Percentiles rank a stretch among this genome's conserved stretches.
phyloP scores from a whole-genome alignment of 2,113 vertebrate genomes.

The Cyanoliseus patagonus region DNA sequence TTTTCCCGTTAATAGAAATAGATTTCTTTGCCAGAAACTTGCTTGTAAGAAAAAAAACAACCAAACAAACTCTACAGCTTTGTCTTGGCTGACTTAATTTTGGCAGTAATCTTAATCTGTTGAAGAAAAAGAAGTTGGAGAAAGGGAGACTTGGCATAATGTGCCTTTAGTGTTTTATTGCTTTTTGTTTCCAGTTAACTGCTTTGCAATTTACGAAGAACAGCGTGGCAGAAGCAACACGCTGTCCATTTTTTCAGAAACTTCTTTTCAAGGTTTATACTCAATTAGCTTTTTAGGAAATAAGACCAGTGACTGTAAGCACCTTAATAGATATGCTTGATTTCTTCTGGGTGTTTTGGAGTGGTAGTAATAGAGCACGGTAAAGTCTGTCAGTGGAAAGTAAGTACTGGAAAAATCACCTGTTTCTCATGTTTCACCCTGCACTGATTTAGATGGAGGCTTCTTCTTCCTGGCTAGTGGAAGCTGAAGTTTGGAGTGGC shows the following conservation, averaged over 20 bases:
- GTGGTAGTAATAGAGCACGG: background rate
- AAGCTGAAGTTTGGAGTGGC: background rate
- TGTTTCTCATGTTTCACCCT: rapidly evolving
- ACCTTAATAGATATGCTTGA: background rate
- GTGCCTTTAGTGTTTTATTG: background rate
- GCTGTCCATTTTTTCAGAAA: background rate
- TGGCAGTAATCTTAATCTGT: background rate
- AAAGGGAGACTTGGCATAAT: background rate
- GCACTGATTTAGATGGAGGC: background rate
- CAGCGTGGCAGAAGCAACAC: background rate
- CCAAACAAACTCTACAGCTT: background rate
- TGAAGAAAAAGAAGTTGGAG: background rate
- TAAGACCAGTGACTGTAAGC: background rate
- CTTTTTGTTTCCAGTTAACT: background rate
- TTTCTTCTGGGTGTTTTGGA: background rate
- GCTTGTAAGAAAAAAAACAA: background rate
- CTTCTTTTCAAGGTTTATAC: background rate
- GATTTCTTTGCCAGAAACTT: background rate
- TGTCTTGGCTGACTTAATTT: background rate
- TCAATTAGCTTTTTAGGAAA: background rate
- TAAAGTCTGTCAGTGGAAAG: background rate
- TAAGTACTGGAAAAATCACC: background rate
- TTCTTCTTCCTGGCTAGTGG: background rate
- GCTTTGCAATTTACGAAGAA: background rate
- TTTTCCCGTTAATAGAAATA: background rate